Base-by-base conservation (phyloP, 2,113 vertebrate genomes). In the Phyllopteryx taeniolatus region DNA sequence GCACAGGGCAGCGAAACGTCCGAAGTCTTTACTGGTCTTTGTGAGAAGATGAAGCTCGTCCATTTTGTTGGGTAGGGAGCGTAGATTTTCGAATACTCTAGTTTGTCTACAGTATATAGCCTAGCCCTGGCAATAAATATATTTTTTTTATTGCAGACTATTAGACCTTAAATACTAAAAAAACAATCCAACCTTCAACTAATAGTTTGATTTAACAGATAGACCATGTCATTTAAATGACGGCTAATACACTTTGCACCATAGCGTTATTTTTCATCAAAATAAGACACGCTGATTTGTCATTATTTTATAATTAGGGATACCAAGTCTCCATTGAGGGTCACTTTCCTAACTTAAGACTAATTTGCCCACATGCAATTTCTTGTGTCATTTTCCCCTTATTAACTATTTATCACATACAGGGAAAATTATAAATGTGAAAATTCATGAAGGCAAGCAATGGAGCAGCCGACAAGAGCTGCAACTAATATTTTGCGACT, bases 401-500 rank as follows among this genome's bases (percentile, higher is more conserved):
- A 96, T 98, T 97, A 98, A 96, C 89, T 95, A 97, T 98, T 97
- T 95, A 97, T 97, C 93, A 94, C 85, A 86, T 89, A 94, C 86
- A 93, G 92, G 93, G 93, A 94, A 85, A 92, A 91, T 93, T 90
- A 56, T 13, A 39, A 7, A 53, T 46, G 27, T 44, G 93, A 86
- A 92, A 96, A 96, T 92, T 95, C 94, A 95, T 94, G 94, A 94
- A 94, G 92, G 92, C 91, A 87, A 92, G 94, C 80, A 74, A 76
- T 94, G 95, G 93, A 95, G 91, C 89, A 94, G 94, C 91, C 93
- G 94, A 95, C 94, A 31, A 93, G 92, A 96, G 93, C 93, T 94
- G 95, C 94, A 96, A 94, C 95, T 97, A 98, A 98, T 97, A 98
- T 98, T 99, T 99, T 96, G 95, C 95, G 97, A 98, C 94, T 95